Percentiles rank a stretch among this genome's conserved stretches.
These are phyloP conservation scores for Scaptomyza hsui DNA, from an alignment of 1,140 invertebrate genomes.

Conservation along the genomic window DNA sequence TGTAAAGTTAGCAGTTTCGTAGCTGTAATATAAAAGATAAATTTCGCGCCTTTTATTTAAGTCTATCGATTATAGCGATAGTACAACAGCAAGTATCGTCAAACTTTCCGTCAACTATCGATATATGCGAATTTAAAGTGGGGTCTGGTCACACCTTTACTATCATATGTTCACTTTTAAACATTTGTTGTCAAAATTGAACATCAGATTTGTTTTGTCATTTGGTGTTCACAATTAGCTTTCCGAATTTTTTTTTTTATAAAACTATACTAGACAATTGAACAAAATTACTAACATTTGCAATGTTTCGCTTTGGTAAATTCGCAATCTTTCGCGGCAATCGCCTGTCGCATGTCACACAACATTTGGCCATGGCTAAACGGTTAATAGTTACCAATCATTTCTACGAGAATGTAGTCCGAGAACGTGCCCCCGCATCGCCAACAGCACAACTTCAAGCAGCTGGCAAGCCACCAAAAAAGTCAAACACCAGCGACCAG, in stretches of 20 bases:
- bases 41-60: neutral
- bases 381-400: conserved; percentile 1
- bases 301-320: conserved; percentile 60
- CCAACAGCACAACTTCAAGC: conserved; percentile 16
- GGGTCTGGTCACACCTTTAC: neutral
- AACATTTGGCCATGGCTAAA: conserved; percentile 23
- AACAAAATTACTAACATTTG: conserved; percentile 50
- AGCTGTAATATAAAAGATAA: conserved; percentile 12
- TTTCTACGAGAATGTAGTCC: neutral
- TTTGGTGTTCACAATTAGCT: neutral
- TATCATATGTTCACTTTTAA: conserved; percentile 22
- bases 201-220: conserved; percentile 19
- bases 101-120: neutral
- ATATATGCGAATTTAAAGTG: neutral
- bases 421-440: neutral
- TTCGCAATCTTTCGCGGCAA: neutral
- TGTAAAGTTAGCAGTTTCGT: no score
- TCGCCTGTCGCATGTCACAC: neutral
- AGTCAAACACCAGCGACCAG: neutral
- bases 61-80: neutral
- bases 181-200: conserved; percentile 22
- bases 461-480: conserved; percentile 4
- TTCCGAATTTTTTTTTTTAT: conserved; percentile 8
- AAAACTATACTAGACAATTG: neutral
- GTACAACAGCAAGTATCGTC: neutral